Conservation (phyloP, 2,113 vertebrate species). For the Scomber colias region DNA sequence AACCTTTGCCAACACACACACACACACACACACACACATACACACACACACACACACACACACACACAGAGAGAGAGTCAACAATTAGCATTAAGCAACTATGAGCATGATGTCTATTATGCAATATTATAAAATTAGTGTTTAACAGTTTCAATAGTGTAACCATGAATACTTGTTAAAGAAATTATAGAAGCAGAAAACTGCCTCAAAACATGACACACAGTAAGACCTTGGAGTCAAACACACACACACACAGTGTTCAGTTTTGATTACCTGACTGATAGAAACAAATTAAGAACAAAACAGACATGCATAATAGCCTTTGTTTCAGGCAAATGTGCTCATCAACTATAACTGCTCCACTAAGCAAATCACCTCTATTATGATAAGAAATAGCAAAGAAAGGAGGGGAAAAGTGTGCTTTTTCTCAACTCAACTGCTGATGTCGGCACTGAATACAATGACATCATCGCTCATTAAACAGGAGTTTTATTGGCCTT, state of each 20-base stretch:
- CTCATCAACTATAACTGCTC: neutral
- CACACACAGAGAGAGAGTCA: neutral
- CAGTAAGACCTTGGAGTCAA: neutral
- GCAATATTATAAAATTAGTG: neutral
- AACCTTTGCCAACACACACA: neutral
- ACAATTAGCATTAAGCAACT: neutral
- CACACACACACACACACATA: neutral
- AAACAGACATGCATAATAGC: neutral
- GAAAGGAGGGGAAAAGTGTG: neutral
- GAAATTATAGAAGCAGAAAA: neutral
- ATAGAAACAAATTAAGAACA: neutral
- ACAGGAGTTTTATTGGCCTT: neutral
- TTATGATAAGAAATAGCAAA: neutral
- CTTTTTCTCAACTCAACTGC: neutral
- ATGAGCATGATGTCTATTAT: neutral
- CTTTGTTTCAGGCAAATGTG: neutral
- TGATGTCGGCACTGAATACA: neutral
- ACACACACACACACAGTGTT: neutral
- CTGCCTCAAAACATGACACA: neutral
- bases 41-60: neutral
- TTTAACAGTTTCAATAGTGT: neutral
- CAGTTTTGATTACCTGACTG: neutral
- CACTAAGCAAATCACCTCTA: neutral
- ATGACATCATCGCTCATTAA: neutral
- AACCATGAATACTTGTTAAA: neutral